Evolutionary conservation across 2,113 vertebrate species (phyloP).

Genomic region (Phylloscopus trochiloides): DNA sequence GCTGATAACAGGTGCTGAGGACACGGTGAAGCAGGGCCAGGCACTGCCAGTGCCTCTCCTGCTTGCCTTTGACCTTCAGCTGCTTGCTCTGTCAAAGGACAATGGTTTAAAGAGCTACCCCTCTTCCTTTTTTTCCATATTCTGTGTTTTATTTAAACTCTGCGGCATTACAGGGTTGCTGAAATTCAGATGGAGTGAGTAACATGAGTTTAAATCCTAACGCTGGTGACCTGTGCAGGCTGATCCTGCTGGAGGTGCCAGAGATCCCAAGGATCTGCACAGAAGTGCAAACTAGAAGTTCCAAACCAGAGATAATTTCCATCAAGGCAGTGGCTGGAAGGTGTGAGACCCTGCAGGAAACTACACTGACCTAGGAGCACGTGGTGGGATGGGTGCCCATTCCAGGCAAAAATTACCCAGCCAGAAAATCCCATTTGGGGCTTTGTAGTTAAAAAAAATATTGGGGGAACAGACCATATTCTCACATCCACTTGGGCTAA

Average conservation of each 20-base stretch:
- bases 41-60: background rate
- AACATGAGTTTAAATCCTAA: background rate
- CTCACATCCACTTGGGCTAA: background rate
- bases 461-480: background rate
- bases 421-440: background rate
- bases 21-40: fast-evolving
- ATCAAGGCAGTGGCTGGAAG: fast-evolving
- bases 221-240: background rate
- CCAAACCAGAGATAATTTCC: background rate
- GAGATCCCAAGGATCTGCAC: fast-evolving
- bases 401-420: background rate
- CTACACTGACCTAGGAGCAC: background rate
- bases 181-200: background rate
- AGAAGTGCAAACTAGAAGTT: background rate
- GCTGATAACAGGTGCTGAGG: background rate
- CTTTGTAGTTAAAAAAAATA: background rate
- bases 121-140: too few species aligned
- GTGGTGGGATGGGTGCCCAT: too few species aligned
- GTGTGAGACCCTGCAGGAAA: background rate
- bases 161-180: fast-evolving
- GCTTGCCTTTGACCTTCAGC: background rate
- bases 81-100: fast-evolving
- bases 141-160: background rate
- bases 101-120: fast-evolving
- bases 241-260: background rate